Base-by-base conservation (phyloP, 2,797 vertebrate species). In the Hoplostethus mediterraneus region DNA sequence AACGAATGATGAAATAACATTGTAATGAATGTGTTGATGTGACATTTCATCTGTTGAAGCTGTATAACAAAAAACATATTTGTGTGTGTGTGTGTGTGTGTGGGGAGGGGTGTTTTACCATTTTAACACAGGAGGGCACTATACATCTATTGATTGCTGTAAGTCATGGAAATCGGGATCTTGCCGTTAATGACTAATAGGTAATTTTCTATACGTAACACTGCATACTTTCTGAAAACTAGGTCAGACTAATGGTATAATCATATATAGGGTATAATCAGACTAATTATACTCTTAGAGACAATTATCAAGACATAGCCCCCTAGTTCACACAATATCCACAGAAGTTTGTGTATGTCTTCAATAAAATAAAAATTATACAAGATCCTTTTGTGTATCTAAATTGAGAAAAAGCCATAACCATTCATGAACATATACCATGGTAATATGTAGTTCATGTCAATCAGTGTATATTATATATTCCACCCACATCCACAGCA, bases 61-160 rank as follows among this genome's bases (percentile, higher is more conserved):
- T 28, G 45, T 4, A n/a, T 42, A 21, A 21, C 14, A 54, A 53
- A 36, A 1, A 40, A 59, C 6, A 10, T 6, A 4, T 30, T 10
- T 58, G 7, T 7, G 7, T 66, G 30, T 6, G n/a, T 55, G 30
- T 69, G 8, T 52, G 14, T 56, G 17, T 52, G 17, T 52, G 17
- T 52, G 21, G 21, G 48, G 0, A 8, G 48, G 21, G 17, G 51
- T 64, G 47, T 57, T 79, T 67, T 38, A 33, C 30, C 14, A 3
- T 73, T 71, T 14, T 0, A 76, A 86, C 91, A 94, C 87, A 71
- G 6, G 89, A 71, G 88, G 90, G 86, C 85, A 74, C 77, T 85
- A 67, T 68, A 33, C 17, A 45, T 63, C 71, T 81, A 87, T 38
- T 10, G 56, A 59, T 31, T 53, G 12, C 13, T 53, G 1, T 25